A percentile compares a stretch with the other conserved stretches of the same genome.
Evolutionary conservation across 1,140 invertebrate genomes (phyloP).

Genomic region (Orchesella cincta): DNA sequence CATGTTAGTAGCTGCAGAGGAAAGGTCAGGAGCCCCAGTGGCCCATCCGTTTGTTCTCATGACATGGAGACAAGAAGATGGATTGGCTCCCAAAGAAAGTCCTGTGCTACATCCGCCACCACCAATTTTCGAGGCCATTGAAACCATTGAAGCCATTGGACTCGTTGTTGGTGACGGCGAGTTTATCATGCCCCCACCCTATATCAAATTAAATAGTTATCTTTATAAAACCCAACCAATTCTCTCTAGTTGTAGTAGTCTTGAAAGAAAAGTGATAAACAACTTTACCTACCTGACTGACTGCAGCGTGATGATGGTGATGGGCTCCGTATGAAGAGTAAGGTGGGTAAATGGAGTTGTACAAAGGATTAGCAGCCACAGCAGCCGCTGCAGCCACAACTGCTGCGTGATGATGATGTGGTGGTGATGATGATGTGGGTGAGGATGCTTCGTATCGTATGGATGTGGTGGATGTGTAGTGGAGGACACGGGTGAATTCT

Average conservation of each 20-base stretch:
- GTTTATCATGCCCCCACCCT: constrained; percentile 41
- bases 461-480: constrained; percentile 56
- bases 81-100: constrained; percentile 36
- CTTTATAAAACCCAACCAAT: too few species aligned
- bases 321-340: constrained; percentile 50
- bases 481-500: constrained; percentile 59
- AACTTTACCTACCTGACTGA: constrained; percentile 56
- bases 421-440: constrained; percentile 53
- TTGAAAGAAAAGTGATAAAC: constrained; percentile 60
- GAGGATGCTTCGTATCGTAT: constrained; percentile 53
- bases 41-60: constrained; percentile 48
- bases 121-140: constrained; percentile 47
- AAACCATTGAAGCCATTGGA: constrained; percentile 50
- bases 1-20: constrained; percentile 34
- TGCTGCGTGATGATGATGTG: constrained; percentile 53
- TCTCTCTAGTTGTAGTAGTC: background rate
- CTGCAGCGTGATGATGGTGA: constrained; percentile 57
- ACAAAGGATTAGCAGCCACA: too few species aligned
- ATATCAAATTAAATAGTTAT: background rate
- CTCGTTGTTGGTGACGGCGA: constrained; percentile 40
- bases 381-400: constrained; percentile 46
- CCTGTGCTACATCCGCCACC: constrained; percentile 16
- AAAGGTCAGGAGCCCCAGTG: background rate
- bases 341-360: constrained; percentile 50
- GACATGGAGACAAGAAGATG: constrained; percentile 46